A percentile compares a stretch with the other conserved stretches of the same genome.
These are phyloP conservation scores for Andrena praecox DNA, from an alignment of 2,888 invertebrate genomes.

Conservation along the genomic window DNA sequence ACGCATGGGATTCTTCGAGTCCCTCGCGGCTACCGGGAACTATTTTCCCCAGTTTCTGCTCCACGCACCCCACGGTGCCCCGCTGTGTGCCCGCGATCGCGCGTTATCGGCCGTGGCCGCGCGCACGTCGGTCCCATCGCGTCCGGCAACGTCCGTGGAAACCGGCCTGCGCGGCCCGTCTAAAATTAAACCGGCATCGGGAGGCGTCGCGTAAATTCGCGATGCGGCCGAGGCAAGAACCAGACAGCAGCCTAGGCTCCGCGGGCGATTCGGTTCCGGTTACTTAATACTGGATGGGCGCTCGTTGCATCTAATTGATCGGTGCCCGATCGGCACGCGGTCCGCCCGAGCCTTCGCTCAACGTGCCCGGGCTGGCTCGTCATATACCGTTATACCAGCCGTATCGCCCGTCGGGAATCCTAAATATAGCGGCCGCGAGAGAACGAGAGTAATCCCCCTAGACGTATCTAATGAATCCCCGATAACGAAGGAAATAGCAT, in stretches of 20 bases:
- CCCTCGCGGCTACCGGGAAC: conserved; percentile 37
- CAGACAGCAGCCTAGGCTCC: neutral
- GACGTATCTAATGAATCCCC: conserved; percentile 39
- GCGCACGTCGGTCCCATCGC: neutral
- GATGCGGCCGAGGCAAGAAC: neutral
- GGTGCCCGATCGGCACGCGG: conserved; percentile 48
- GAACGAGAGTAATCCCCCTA: conserved; percentile 65
- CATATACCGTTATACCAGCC: conserved; percentile 72
- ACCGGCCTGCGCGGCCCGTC: conserved; percentile 34
- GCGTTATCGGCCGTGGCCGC: neutral
- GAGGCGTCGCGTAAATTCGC: conserved; percentile 21
- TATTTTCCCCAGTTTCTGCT: conserved; percentile 36
- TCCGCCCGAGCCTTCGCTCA: conserved; percentile 35
- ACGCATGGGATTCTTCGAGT: conserved; percentile 52
- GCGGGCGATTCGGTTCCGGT: conserved; percentile 27
- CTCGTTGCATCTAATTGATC: conserved; percentile 44
- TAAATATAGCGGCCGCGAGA: conserved; percentile 66
- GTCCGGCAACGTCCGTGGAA: conserved; percentile 22
- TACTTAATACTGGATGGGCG: conserved; percentile 15
- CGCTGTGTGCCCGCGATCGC: neutral
- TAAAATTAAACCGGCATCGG: conserved; percentile 52
- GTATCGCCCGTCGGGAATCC: conserved; percentile 63
- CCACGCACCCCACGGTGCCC: neutral
- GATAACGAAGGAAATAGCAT: neutral
- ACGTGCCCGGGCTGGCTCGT: conserved; percentile 53